Evolutionary conservation across 2,113 vertebrate species (phyloP).

Genomic region (Ammodytes dubius): DNA sequence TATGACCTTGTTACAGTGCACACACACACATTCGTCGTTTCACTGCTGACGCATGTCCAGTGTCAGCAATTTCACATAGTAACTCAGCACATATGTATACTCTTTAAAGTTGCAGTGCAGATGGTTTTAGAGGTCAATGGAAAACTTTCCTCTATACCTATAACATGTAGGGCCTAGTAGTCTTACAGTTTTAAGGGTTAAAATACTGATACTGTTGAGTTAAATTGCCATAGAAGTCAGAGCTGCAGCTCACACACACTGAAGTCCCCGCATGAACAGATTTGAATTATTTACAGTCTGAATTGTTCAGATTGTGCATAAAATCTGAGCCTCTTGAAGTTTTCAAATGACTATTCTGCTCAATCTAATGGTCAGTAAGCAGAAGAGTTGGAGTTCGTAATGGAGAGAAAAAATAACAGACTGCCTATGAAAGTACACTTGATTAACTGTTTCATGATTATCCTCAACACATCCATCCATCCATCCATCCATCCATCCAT

Average conservation of each 20-base stretch:
- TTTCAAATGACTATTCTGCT: background rate
- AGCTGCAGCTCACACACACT: background rate
- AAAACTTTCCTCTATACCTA: background rate
- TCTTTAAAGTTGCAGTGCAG: constrained; percentile 4
- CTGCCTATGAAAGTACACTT: background rate
- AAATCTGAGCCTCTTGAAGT: background rate
- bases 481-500: no score
- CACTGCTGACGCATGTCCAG: background rate
- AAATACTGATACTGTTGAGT: background rate
- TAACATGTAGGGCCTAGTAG: no score
- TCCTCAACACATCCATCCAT: background rate
- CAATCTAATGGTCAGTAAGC: background rate
- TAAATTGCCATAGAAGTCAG: background rate
- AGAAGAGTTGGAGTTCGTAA: background rate
- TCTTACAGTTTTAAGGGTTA: background rate
- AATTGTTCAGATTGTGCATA: background rate
- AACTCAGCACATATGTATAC: background rate
- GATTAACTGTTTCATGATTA: background rate
- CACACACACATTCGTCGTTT: background rate
- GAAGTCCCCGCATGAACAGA: background rate
- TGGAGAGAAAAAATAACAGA: background rate
- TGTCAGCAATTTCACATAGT: background rate
- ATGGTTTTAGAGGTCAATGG: constrained; percentile 11
- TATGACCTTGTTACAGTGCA: background rate
- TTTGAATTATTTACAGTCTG: background rate